Evolutionary conservation across 2,797 vertebrate species (phyloP).

Genomic region (Urocyon cinereoargenteus): DNA sequence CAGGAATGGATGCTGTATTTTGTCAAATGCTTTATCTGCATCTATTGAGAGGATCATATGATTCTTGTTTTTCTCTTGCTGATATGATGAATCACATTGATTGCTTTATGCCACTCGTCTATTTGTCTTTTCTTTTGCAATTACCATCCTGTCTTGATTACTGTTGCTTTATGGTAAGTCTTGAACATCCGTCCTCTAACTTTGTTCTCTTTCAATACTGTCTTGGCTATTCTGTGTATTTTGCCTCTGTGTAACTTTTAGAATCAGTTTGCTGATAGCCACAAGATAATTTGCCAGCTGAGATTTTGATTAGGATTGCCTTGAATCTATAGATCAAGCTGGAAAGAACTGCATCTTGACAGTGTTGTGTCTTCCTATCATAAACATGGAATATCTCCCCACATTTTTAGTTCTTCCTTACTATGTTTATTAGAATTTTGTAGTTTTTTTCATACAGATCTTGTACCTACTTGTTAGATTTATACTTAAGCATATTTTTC

Average conservation of each 20-base stretch:
- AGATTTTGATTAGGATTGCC: neutral
- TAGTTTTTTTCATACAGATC: neutral
- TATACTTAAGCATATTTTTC: neutral
- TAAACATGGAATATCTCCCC: neutral
- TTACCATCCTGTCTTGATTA: neutral
- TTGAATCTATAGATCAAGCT: neutral
- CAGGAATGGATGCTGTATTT: too few species aligned
- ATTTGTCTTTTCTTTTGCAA: neutral
- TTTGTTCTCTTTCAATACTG: neutral
- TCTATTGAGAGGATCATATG: too few species aligned
- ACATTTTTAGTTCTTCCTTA: neutral
- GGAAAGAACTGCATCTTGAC: neutral
- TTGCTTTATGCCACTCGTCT: neutral
- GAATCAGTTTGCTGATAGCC: neutral
- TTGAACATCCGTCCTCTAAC: neutral
- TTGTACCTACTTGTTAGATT: neutral
- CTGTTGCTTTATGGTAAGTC: neutral
- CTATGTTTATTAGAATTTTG: neutral
- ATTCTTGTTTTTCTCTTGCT: too few species aligned
- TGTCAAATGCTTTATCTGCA: too few species aligned
- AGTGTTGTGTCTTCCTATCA: neutral
- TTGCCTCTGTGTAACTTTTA: neutral
- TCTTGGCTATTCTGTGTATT: neutral
- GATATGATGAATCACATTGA: too few species aligned
- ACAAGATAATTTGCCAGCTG: neutral